These are phyloP conservation scores for Conomelus anceps DNA, from an alignment of 2,888 invertebrate genomes.

Conservation along the genomic window DNA sequence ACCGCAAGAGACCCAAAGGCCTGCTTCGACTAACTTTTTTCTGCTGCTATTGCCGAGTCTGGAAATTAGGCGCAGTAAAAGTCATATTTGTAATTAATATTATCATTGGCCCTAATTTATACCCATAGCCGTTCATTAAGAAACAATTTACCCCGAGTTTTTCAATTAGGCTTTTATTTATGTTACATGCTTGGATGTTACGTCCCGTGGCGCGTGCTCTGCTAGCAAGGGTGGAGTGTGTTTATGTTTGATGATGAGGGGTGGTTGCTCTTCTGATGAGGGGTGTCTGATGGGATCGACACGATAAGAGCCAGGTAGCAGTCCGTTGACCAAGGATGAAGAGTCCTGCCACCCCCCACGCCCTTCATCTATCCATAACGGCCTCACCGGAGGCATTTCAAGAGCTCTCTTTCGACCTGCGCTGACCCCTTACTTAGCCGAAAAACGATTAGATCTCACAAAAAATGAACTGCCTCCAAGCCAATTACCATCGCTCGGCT, in stretches of 20 bases:
- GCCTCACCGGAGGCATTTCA: not conserved
- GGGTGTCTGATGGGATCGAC: not conserved
- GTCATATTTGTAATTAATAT: conserved; percentile 10
- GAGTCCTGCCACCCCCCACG: too few species aligned
- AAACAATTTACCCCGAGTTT: conserved; percentile 1
- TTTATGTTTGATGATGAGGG: not conserved
- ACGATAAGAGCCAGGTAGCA: not conserved
- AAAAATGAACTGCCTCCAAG: not conserved
- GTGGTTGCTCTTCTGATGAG: not conserved
- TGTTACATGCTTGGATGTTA: not conserved
- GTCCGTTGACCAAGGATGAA: not conserved
- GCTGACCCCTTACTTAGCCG: not conserved
- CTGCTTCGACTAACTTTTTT: too few species aligned
- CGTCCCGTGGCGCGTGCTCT: not conserved
- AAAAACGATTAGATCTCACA: not conserved
- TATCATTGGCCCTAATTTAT: conserved; percentile 2
- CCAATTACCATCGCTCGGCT: not conserved
- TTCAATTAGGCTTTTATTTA: conserved; percentile 12
- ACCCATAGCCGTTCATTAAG: conserved; percentile 3
- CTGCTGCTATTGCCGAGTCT: not conserved
- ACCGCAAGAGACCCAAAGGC: not conserved
- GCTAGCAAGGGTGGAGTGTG: not conserved
- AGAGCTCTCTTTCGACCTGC: not conserved
- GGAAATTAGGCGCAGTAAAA: not conserved
- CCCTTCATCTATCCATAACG: not conserved